phyloP scores from a whole-genome alignment of 2,888 invertebrate species.

The Branchellion lobata region DNA sequence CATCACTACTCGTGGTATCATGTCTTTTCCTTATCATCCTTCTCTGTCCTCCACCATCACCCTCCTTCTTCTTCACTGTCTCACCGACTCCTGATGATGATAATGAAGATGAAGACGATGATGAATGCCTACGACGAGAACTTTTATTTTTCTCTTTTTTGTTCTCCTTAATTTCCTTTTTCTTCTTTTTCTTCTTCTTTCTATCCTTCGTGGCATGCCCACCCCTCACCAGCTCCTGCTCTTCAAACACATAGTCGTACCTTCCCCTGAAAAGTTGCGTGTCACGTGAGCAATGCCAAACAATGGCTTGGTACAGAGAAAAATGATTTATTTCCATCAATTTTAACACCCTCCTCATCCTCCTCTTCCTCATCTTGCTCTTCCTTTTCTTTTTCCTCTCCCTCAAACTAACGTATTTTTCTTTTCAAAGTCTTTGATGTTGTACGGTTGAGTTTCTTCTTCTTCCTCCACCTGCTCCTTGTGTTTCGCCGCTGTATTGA shows the following conservation, averaged over 20 bases:
- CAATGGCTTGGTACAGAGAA: too few species aligned
- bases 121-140: too few species aligned
- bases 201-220: not conserved
- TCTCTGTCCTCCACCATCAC: not conserved
- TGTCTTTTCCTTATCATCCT: conserved; percentile 7
- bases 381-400: too few species aligned
- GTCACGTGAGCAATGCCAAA: not conserved
- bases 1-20: conserved; percentile 5
- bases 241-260: conserved; percentile 36
- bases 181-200: conserved; percentile 14
- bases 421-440: conserved; percentile 41
- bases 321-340: too few species aligned
- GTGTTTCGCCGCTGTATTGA: not conserved
- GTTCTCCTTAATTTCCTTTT: not conserved
- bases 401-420: conserved; percentile 7
- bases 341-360: too few species aligned
- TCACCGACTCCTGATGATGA: not conserved
- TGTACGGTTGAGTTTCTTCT: conserved; percentile 24
- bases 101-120: too few species aligned
- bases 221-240: not conserved
- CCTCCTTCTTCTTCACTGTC: not conserved
- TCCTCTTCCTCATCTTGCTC: too few species aligned
- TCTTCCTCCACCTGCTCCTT: conserved; percentile 15
- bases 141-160: conserved; percentile 23
- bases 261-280: not conserved